Conservation (phyloP, 1,140 invertebrate genomes). For the Aleiodes sp. region DNA sequence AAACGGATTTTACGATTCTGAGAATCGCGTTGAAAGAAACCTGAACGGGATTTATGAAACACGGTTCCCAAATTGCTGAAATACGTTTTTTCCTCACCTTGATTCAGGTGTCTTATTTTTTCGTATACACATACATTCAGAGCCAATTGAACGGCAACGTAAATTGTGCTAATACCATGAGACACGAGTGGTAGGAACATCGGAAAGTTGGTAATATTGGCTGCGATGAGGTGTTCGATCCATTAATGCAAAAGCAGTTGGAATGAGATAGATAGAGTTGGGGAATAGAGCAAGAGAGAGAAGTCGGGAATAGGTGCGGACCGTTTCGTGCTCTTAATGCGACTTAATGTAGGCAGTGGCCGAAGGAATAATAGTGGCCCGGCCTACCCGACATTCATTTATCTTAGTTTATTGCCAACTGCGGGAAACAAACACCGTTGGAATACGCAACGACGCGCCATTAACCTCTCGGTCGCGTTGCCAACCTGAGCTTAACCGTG, state of each 20-base stretch:
- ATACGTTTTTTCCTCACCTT: too few relatives aligned
- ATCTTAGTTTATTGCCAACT: slow-evolving; percentile 61
- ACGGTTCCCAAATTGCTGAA: too few relatives aligned
- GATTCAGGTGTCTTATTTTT: too few relatives aligned
- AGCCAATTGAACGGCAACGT: neutral
- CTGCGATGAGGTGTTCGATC: slow-evolving; percentile 25
- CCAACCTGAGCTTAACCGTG: slow-evolving; percentile 44
- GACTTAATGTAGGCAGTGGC: slow-evolving; percentile 59
- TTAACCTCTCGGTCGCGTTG: slow-evolving; percentile 53
- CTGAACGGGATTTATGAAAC: too few relatives aligned
- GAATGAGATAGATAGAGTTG: neutral
- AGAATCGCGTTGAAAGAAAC: too few relatives aligned
- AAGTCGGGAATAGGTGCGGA: slow-evolving; percentile 4
- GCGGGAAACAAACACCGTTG: slow-evolving; percentile 57
- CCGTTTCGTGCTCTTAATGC: slow-evolving; percentile 51
- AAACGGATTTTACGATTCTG: too few relatives aligned
- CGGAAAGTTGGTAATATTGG: slow-evolving; percentile 1
- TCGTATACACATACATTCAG: too few relatives aligned
- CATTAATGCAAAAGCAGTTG: slow-evolving; percentile 22
- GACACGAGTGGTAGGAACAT: neutral
- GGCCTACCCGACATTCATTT: slow-evolving; percentile 56
- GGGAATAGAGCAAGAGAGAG: neutral
- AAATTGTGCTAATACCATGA: slow-evolving; percentile 1
- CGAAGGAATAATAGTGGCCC: slow-evolving; percentile 57
- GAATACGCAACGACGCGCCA: slow-evolving; percentile 60